A percentile compares a stretch with the other conserved stretches of the same genome.
Evolutionary conservation across 2,888 invertebrate species (phyloP).

Genomic region (Leptogaster cylindrica): DNA sequence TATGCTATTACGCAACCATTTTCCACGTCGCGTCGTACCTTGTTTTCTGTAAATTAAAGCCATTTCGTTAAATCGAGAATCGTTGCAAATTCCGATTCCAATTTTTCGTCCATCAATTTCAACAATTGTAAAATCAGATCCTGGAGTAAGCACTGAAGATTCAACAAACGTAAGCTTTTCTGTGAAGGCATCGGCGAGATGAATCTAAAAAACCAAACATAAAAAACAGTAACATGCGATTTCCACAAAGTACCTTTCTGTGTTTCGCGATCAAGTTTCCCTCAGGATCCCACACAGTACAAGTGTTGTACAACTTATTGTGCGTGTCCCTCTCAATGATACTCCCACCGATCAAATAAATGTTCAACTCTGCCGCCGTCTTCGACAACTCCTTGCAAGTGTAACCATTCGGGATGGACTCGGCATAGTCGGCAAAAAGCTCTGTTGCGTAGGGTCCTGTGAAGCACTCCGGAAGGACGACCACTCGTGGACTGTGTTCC

Average conservation of each 20-base stretch:
- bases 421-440: slow-evolving; percentile 84
- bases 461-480: slow-evolving; percentile 86
- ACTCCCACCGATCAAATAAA: slow-evolving; percentile 88
- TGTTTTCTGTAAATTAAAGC: slow-evolving; percentile 73
- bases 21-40: slow-evolving; percentile 56
- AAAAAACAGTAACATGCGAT: too few species aligned
- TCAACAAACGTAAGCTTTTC: slow-evolving; percentile 76
- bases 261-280: slow-evolving; percentile 82
- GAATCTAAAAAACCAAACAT: slow-evolving; percentile 69
- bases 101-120: slow-evolving; percentile 74
- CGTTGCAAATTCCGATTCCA: slow-evolving; percentile 96
- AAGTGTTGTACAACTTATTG: slow-evolving; percentile 80
- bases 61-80: slow-evolving; percentile 89
- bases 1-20: neutral
- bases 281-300: slow-evolving; percentile 80
- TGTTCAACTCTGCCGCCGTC: slow-evolving; percentile 75
- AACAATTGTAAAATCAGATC: slow-evolving; percentile 77
- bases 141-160: slow-evolving; percentile 80
- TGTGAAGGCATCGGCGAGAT: slow-evolving; percentile 88
- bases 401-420: slow-evolving; percentile 78
- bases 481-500: slow-evolving; percentile 67
- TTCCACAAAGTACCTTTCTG: slow-evolving; percentile 83
- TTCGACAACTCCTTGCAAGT: slow-evolving; percentile 74
- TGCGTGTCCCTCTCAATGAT: slow-evolving; percentile 77
- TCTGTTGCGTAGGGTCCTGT: slow-evolving; percentile 89